phyloP scores from a whole-genome alignment of 1,140 invertebrate genomes.

The Pollicipes pollicipes region DNA sequence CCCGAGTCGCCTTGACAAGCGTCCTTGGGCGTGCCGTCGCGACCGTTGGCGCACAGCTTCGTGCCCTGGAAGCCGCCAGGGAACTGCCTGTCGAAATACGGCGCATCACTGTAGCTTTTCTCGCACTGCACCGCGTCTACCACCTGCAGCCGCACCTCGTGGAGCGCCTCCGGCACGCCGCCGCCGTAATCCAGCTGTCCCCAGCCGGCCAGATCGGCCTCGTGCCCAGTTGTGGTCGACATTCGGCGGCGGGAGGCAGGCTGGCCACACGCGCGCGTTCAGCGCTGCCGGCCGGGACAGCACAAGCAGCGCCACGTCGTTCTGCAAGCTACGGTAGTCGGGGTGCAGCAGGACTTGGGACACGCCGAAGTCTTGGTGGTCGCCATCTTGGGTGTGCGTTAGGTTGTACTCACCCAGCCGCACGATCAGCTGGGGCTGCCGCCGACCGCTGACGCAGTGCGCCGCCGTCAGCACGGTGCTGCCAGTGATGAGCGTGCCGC shows the following conservation, averaged over 20 bases:
- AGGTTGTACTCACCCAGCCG: slow-evolving; percentile 68
- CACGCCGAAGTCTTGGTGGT: slow-evolving; percentile 47
- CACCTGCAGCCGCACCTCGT: background rate
- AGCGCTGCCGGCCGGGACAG: slow-evolving; percentile 36
- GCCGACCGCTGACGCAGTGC: slow-evolving; percentile 55
- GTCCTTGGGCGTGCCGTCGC: background rate
- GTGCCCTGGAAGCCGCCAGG: background rate
- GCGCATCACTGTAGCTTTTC: background rate
- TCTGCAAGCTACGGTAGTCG: slow-evolving; percentile 74
- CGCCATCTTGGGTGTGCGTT: slow-evolving; percentile 18
- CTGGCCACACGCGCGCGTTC: slow-evolving; percentile 24
- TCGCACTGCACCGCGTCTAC: background rate
- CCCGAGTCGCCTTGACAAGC: slow-evolving; percentile 32
- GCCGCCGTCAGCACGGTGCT: slow-evolving; percentile 79
- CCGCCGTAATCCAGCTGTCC: background rate
- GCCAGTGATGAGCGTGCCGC: slow-evolving; percentile 66
- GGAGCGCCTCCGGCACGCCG: background rate
- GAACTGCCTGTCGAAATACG: background rate
- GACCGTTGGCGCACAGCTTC: background rate
- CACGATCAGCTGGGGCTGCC: slow-evolving; percentile 40
- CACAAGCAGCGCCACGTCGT: slow-evolving; percentile 70
- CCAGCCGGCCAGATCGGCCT: slow-evolving; percentile 15
- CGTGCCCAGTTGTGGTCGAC: slow-evolving; percentile 32
- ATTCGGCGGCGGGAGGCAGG: slow-evolving; percentile 45
- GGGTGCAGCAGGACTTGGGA: slow-evolving; percentile 57